Conservation (phyloP, 2,888 invertebrate species). For the Anaspis maculata region DNA sequence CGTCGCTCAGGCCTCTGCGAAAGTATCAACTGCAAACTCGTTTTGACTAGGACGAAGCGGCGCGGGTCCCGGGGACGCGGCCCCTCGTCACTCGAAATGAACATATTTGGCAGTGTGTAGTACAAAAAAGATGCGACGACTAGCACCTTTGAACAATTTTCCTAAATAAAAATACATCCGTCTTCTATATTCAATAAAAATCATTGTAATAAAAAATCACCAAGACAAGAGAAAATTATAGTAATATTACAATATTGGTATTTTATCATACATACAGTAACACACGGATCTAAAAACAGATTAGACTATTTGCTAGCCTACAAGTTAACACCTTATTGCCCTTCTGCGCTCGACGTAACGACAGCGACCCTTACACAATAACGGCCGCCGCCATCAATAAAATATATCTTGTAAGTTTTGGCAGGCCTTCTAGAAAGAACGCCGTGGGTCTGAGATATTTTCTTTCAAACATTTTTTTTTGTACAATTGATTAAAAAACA, state of each 20-base stretch:
- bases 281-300: constrained; percentile 33
- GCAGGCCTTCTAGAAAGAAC: constrained; percentile 14
- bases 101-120: constrained; percentile 29
- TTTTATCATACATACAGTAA: constrained; percentile 28
- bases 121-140: constrained; percentile 23
- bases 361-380: constrained; percentile 26
- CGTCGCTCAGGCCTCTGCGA: too few species aligned
- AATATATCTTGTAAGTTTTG: constrained; percentile 10
- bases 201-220: constrained; percentile 1
- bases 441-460: constrained; percentile 18
- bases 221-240: constrained; percentile 23
- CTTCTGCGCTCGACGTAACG: constrained; percentile 25
- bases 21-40: too few species aligned
- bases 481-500: constrained; percentile 23
- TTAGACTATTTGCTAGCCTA: constrained; percentile 35
- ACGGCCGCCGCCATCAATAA: constrained; percentile 19
- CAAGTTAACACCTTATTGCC: constrained; percentile 33
- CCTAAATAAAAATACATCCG: too few species aligned
- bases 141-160: constrained; percentile 23
- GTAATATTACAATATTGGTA: constrained; percentile 22
- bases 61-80: background rate
- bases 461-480: constrained; percentile 26
- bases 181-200: too few species aligned
- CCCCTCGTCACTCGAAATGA: constrained; percentile 9
- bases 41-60: background rate